phyloP scores from a whole-genome alignment of 2,888 invertebrate species.

The Trimorus sp. region DNA sequence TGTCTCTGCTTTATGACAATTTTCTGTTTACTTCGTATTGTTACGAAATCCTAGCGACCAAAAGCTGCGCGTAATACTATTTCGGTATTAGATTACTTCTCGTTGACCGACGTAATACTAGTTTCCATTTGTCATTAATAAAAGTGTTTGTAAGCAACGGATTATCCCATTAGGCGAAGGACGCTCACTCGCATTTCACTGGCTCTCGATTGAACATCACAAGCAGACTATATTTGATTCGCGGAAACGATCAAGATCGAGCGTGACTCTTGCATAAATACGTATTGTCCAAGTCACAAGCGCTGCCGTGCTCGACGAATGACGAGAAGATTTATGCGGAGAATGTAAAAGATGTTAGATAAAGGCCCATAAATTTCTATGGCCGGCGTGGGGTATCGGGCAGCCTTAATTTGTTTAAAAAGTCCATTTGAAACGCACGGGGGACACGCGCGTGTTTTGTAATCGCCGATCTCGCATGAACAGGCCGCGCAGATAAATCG shows the following conservation, averaged over 20 bases:
- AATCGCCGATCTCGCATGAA: constrained; percentile 5
- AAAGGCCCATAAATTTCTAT: constrained; percentile 60
- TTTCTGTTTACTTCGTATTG: no score
- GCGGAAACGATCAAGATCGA: constrained; percentile 65
- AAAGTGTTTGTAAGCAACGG: constrained; percentile 17
- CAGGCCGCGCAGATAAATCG: constrained; percentile 13
- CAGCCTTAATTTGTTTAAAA: constrained; percentile 47
- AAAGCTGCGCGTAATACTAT: no score
- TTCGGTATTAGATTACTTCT: no score
- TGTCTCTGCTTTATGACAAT: no score
- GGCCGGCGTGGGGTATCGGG: constrained; percentile 7
- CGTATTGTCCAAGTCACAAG: constrained; percentile 55
- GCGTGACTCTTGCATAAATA: constrained; percentile 65
- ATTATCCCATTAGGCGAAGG: constrained; percentile 29
- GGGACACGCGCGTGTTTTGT: constrained; percentile 5
- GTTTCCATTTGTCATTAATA: not conserved
- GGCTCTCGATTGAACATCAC: constrained; percentile 41
- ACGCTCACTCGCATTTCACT: constrained; percentile 37
- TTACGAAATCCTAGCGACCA: no score
- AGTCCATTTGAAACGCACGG: constrained; percentile 16
- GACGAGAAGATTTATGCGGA: constrained; percentile 57
- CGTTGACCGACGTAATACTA: no score
- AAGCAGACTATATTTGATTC: constrained; percentile 54
- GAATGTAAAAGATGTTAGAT: constrained; percentile 61
- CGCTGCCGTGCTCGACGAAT: constrained; percentile 39